Evolutionary conservation across 2,888 invertebrate genomes (phyloP).

Genomic region (Pyrocoelia pectoralis): DNA sequence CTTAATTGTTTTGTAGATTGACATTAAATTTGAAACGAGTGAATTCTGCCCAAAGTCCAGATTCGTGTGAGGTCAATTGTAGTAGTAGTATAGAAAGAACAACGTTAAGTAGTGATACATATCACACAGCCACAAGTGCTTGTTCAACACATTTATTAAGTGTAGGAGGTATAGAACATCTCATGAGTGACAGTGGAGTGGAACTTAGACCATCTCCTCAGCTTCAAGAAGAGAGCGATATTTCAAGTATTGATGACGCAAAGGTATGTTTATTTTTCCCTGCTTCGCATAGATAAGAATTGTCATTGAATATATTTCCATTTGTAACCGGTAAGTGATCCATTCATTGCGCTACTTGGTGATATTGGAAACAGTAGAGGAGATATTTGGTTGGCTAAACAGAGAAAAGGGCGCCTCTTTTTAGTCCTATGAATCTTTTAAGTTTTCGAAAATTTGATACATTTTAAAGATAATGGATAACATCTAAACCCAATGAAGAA

Average conservation of each 20-base stretch:
- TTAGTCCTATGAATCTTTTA: too few relatives aligned
- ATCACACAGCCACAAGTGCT: constrained; percentile 73
- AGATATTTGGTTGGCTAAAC: too few relatives aligned
- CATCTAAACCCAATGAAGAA: too few relatives aligned
- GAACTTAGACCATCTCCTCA: constrained; percentile 54
- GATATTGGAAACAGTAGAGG: too few relatives aligned
- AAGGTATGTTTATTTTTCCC: constrained; percentile 55
- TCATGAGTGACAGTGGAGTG: constrained; percentile 67
- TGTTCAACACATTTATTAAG: constrained; percentile 48
- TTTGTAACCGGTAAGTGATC: too few relatives aligned
- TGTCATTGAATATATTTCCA: too few relatives aligned
- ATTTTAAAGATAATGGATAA: too few relatives aligned
- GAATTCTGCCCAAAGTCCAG: constrained; percentile 53
- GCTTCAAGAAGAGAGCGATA: constrained; percentile 66
- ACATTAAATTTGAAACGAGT: constrained; percentile 72
- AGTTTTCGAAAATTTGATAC: too few relatives aligned
- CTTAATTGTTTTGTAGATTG: constrained; percentile 61
- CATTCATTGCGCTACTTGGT: too few relatives aligned
- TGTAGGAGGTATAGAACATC: constrained; percentile 44
- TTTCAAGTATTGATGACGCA: constrained; percentile 69
- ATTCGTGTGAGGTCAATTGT: constrained; percentile 55
- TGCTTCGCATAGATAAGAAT: too few relatives aligned
- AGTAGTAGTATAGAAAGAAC: constrained; percentile 48
- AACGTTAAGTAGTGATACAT: constrained; percentile 69
- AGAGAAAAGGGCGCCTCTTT: too few relatives aligned